A percentile compares a stretch with the other conserved stretches of the same genome.
Evolutionary conservation across 2,888 invertebrate genomes (phyloP).

Genomic region (Eupithecia subumbrata): DNA sequence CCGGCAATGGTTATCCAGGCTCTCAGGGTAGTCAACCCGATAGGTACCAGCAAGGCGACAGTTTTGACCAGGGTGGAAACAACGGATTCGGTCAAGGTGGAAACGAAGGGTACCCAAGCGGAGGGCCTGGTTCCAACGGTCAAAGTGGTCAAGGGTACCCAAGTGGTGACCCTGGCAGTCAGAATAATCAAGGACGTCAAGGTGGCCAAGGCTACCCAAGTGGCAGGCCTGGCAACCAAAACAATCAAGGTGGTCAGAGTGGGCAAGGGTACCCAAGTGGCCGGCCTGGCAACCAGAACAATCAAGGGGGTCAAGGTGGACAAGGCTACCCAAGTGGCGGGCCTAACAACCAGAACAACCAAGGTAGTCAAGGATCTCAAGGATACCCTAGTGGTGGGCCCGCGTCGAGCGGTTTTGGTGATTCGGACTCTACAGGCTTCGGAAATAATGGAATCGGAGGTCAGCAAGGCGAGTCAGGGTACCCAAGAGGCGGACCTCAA

Average conservation of each 20-base stretch:
- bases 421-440: constrained; percentile 38
- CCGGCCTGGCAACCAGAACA: constrained; percentile 30
- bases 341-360: constrained; percentile 29
- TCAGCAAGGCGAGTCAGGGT: constrained; percentile 48
- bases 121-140: constrained; percentile 28
- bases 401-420: constrained; percentile 41
- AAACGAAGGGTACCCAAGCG: constrained; percentile 25
- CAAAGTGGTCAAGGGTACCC: constrained; percentile 27
- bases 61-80: constrained; percentile 43
- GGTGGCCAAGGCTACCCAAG: constrained; percentile 37
- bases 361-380: constrained; percentile 45
- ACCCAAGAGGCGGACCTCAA: constrained; percentile 54
- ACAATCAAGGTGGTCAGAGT: constrained; percentile 39
- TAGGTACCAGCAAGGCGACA: constrained; percentile 49
- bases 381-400: constrained; percentile 55
- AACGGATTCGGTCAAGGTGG: constrained; percentile 27
- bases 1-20: constrained; percentile 48
- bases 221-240: constrained; percentile 33
- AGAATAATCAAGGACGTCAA: constrained; percentile 33
- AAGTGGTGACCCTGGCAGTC: constrained; percentile 35
- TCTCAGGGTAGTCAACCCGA: constrained; percentile 46
- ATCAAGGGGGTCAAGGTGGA: constrained; percentile 38
- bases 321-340: constrained; percentile 37
- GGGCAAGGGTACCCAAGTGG: constrained; percentile 34
- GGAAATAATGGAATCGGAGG: constrained; percentile 27